Conservation (phyloP, 2,113 vertebrate species). For the Pedionomus torquatus region DNA sequence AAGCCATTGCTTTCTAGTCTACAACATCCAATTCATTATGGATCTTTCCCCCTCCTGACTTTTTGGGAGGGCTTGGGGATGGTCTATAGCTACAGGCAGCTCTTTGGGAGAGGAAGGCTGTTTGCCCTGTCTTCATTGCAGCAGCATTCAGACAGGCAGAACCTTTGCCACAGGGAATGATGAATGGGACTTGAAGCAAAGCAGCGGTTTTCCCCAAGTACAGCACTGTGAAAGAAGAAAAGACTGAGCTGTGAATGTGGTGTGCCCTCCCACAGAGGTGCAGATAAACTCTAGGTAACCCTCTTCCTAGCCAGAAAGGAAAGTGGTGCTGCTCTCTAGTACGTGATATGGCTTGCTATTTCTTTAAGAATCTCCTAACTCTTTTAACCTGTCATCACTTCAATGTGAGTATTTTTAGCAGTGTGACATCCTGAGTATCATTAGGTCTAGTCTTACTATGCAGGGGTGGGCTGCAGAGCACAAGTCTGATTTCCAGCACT, state of each 20-base stretch:
- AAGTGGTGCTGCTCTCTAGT: neutral
- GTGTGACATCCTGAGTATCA: neutral
- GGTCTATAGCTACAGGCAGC: neutral
- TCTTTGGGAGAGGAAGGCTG: neutral
- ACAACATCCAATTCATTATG: neutral
- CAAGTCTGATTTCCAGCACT: neutral
- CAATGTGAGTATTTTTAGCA: neutral
- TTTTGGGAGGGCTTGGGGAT: neutral
- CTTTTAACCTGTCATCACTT: neutral
- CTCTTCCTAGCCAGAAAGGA: neutral
- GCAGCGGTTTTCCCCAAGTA: rapidly evolving
- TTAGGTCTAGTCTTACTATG: neutral
- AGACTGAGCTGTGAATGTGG: neutral
- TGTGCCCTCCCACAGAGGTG: neutral
- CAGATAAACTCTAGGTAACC: neutral
- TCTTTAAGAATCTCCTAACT: neutral
- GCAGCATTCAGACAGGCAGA: neutral
- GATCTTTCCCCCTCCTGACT: neutral
- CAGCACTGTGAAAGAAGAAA: neutral
- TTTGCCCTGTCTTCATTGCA: neutral
- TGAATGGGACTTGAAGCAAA: neutral
- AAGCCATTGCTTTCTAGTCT: neutral
- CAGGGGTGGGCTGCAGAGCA: neutral
- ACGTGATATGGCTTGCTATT: neutral
- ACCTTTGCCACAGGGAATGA: neutral